Evolutionary conservation across 2,113 vertebrate species (phyloP).

Genomic region (Acinonyx jubatus): DNA sequence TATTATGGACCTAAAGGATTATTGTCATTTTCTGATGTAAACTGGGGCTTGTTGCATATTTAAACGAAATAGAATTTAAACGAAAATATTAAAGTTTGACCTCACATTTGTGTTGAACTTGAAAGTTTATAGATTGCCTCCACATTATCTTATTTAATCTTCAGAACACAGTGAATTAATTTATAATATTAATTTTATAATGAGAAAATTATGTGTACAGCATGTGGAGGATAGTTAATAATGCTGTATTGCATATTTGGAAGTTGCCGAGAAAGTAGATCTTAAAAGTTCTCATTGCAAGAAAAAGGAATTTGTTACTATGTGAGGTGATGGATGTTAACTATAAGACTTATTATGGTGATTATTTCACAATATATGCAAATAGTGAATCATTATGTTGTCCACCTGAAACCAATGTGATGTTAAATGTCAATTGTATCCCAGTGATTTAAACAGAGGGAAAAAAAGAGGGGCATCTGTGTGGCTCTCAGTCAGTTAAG

Average conservation of each 20-base stretch:
- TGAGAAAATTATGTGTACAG: neutral
- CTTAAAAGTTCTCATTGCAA: neutral
- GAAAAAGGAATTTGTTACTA: neutral
- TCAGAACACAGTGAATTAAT: neutral
- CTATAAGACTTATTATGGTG: neutral
- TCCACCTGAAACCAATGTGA: neutral
- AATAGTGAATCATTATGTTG: neutral
- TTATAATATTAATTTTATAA: conserved; percentile 55
- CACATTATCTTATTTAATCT: conserved; percentile 25
- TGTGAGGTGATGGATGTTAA: neutral
- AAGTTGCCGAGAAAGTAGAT: neutral
- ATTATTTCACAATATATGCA: neutral
- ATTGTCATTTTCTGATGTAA: neutral
- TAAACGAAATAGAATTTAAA: neutral
- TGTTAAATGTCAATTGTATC: neutral
- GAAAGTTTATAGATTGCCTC: neutral
- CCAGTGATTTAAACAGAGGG: neutral
- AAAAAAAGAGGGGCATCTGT: neutral
- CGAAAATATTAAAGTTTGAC: neutral
- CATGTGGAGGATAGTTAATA: neutral
- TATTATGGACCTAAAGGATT: neutral
- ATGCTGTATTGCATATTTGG: neutral
- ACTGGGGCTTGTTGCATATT: neutral
- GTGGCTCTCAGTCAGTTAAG: too few species aligned
- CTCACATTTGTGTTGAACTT: conserved; percentile 4